Evolutionary conservation across 2,113 vertebrate genomes (phyloP).

Genomic region (Gymnogyps californianus): DNA sequence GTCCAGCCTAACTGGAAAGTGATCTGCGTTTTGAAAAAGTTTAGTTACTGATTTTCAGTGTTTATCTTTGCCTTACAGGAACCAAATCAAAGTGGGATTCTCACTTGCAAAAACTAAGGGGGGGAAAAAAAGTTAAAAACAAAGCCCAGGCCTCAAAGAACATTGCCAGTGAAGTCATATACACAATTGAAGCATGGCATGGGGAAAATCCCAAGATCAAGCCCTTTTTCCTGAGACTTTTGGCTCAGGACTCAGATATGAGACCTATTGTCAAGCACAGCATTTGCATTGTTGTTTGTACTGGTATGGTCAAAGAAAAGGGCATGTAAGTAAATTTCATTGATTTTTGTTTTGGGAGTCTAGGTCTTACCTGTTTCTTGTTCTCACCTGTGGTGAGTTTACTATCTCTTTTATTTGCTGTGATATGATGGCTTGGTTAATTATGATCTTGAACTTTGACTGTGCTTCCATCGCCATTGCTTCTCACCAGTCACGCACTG

Average conservation of each 20-base stretch:
- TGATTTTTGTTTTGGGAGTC: background rate
- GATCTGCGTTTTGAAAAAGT: background rate
- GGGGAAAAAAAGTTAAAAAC: background rate
- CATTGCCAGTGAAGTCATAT: background rate
- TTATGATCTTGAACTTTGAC: background rate
- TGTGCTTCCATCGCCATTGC: background rate
- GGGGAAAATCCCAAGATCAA: background rate
- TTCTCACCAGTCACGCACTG: background rate
- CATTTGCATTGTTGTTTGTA: background rate
- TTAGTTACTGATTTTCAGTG: background rate
- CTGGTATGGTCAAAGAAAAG: background rate
- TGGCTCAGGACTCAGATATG: background rate
- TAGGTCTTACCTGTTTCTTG: background rate
- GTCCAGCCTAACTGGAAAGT: background rate
- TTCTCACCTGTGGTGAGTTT: background rate
- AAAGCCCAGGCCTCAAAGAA: background rate
- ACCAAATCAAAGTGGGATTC: background rate
- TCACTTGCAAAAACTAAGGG: background rate
- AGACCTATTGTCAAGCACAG: background rate
- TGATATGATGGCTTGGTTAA: background rate
- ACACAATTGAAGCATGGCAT: fast-evolving
- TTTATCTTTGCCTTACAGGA: background rate
- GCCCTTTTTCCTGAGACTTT: background rate
- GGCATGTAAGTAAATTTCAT: background rate
- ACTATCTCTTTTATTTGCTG: background rate